These are phyloP conservation scores for Anodontia alba DNA, from an alignment of 2,888 invertebrate species.

Conservation along the genomic window DNA sequence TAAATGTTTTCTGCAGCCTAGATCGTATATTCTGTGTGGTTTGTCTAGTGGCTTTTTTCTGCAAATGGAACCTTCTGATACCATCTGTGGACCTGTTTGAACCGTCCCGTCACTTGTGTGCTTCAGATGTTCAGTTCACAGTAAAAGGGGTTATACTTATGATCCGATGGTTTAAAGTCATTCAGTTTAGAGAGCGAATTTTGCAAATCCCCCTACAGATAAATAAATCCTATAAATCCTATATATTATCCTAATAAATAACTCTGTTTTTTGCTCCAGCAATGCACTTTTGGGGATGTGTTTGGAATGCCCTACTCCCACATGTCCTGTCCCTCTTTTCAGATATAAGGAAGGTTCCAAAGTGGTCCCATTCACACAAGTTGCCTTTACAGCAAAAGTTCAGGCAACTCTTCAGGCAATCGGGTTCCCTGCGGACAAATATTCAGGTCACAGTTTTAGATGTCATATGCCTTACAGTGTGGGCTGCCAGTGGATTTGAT, in stretches of 20 bases:
- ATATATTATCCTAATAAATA: not conserved
- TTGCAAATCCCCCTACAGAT: not conserved
- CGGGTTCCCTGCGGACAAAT: not conserved
- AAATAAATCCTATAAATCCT: too few relatives aligned
- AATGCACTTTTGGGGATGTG: not conserved
- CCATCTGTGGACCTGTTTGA: too few relatives aligned
- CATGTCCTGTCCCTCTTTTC: not conserved
- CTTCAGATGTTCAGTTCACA: not conserved
- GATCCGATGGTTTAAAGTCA: not conserved
- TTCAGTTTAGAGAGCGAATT: not conserved
- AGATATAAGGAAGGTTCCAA: not conserved
- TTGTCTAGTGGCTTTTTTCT: not conserved
- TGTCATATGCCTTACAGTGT: not conserved
- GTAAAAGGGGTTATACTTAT: not conserved
- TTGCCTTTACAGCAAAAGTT: not conserved
- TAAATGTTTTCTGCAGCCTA: too few relatives aligned
- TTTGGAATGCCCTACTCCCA: not conserved
- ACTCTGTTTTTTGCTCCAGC: not conserved
- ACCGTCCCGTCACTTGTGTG: too few relatives aligned
- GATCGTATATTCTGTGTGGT: not conserved
- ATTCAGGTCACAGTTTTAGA: not conserved
- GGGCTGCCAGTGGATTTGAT: not conserved
- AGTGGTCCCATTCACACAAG: not conserved
- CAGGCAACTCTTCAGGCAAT: not conserved
- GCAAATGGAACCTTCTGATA: too few relatives aligned